phyloP scores from a whole-genome alignment of 2,113 vertebrate species.

The Gymnobelideus leadbeateri region DNA sequence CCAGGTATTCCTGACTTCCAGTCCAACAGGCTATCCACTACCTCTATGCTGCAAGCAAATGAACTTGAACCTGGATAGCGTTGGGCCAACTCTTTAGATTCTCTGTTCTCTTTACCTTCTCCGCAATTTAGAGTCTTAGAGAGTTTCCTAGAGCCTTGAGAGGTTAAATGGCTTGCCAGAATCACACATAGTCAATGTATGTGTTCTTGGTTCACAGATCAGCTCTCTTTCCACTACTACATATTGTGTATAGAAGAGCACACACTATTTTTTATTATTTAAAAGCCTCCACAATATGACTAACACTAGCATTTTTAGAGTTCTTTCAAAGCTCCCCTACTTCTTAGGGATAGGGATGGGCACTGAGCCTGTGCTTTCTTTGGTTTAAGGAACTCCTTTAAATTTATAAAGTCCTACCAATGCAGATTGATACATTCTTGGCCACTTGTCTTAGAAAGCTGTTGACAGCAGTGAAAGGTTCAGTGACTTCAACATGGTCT shows the following conservation, averaged over 20 bases:
- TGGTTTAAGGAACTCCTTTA: neutral
- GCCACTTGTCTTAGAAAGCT: neutral
- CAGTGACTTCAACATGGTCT: neutral
- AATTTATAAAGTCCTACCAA: neutral
- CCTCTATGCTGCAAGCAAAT: neutral
- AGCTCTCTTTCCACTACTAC: neutral
- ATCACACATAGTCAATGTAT: neutral
- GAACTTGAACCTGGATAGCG: neutral
- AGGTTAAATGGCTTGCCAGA: neutral
- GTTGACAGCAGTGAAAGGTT: neutral
- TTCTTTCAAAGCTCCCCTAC: neutral
- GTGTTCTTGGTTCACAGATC: neutral
- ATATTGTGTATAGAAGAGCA: neutral
- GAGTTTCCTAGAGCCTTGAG: neutral
- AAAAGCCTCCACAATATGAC: neutral
- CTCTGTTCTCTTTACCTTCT: neutral
- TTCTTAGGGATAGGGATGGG: neutral
- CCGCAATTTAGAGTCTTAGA: neutral
- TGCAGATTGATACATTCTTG: neutral
- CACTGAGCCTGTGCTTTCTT: neutral
- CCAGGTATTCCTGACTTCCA: neutral
- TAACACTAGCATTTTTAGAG: neutral
- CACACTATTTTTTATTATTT: neutral
- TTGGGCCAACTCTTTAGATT: neutral
- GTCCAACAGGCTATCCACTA: neutral